Evolutionary conservation across 2,888 invertebrate species (phyloP), one percentile per base, ranked within the genome.

Genomic region (Heliconius ethilla): DNA sequence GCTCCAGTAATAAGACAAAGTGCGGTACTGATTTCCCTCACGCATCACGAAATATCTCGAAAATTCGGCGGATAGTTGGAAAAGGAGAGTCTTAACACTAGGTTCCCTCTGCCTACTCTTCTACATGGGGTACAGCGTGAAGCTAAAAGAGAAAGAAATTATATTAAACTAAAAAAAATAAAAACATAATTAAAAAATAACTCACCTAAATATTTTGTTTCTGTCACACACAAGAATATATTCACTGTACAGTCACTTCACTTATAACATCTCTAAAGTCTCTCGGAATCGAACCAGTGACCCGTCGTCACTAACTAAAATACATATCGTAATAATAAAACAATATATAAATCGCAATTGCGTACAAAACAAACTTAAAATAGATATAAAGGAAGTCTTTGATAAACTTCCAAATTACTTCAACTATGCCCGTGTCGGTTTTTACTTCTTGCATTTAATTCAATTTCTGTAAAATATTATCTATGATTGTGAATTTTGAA

Each of bases 311-410:
- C 81, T 86, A 90, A 37, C 90, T 90, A 82, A 93, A 89, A 86
- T 92, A 94, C 82, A 90, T 90, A 80, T 94, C 94, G 84, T 92
- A 94, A 81, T 90, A 90, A 82, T 92, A 93, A 81, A 94, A 93
- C 13, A 93, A 33, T 0, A 91, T 82, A 81, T 92, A 94, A 55
- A 94, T 89, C 1, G 87, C 86, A 63, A 94, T 67, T 2, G 94
- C 94, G 82, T 93, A 93, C 0, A 91, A 77, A 0, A 90, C 89
- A 70, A 94, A 94, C 85, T 92, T 94, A 3, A 91, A 83, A 82
- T 94, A 94, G 7, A 94, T 79, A 74, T 86, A 89, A 18, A 91
- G 81, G 82, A 94, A 90, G 83, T 94, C 94, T 82, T 88, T 91
- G 1, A 92, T 11, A 67, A 89, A 91, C 63, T 82, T 83, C 77